phyloP scores from a whole-genome alignment of 2,113 vertebrate species.

The Orientallactaga bullata region DNA sequence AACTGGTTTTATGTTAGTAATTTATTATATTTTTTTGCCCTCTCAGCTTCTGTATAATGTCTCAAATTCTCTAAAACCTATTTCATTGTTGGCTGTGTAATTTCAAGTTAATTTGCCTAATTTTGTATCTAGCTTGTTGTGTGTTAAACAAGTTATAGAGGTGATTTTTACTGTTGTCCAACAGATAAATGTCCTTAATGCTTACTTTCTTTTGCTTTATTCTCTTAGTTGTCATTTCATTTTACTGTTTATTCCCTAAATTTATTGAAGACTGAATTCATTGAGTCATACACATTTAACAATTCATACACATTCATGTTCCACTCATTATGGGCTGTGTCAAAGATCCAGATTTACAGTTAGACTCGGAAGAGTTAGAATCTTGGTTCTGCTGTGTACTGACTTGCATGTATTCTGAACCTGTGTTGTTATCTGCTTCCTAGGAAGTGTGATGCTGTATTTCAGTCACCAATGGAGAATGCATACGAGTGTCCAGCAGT shows the following conservation, averaged over 20 bases:
- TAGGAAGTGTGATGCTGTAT: not conserved
- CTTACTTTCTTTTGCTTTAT: constrained; percentile 18
- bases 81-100: not conserved
- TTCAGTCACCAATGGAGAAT: not conserved
- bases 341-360: not conserved
- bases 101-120: constrained; percentile 27
- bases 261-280: not conserved
- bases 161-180: not conserved
- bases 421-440: not conserved
- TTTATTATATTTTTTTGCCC: constrained; percentile 31
- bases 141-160: constrained; percentile 26
- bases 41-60: not conserved
- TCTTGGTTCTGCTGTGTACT: not conserved
- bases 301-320: not conserved
- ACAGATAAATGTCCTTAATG: not conserved
- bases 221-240: constrained; percentile 14
- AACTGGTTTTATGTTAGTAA: not conserved
- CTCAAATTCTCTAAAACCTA: constrained; percentile 16
- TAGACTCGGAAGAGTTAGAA: not conserved
- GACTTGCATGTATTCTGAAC: not conserved
- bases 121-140: constrained; percentile 16
- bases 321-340: not conserved
- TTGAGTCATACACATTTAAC: not conserved
- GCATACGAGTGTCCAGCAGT: not conserved
- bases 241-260: not conserved